Base-by-base conservation (phyloP, 1,140 invertebrate species). In the Metopolophium dirhodum region DNA sequence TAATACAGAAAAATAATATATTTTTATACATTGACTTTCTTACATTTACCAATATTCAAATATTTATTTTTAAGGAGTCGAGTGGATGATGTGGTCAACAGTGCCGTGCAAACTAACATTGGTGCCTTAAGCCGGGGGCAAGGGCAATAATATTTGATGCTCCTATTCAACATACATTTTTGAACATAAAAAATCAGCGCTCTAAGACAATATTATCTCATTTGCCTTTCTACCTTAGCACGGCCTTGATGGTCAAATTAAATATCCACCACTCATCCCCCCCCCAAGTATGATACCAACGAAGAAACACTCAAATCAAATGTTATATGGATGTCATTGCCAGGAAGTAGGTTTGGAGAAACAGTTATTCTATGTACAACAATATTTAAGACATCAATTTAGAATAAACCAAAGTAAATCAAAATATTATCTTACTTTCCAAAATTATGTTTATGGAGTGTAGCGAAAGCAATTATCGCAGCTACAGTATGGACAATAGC, bases 401-500 rank as follows among this genome's bases (percentile, higher is more conserved):
- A 68, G 11, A 68, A 77, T 1, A 77, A 47, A 49, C 49, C 26
- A 26, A 23, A 85, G 47, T 30, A n/a, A 45, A 91, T 4, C 35
- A 82, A 93, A 87, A 26, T 49, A 37, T 11, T 41, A 94, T 96
- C 96, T 94, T 95, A 96, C 96, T 98, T 98, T 93, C 98, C 98
- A 95, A 98, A 97, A 95, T 98, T 98, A 95, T 99, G 98, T 96
- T 98, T 98, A 61, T 98, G 96, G 91, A 99, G 96, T 90, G 98
- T 98, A 83, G 97, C 97, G 95, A 99, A 98, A 41, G 98, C 98
- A 94, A 99, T 98, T 37, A 97, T 95, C n/a, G 97, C 98, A 93
- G 98, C 98, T 94, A 98, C 97, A 37, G 97, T 97, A 95, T 99
- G 98, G 88, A 99, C 98, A 95, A 99, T 97, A 94, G 99, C 96